Base-by-base conservation (phyloP, 1,140 invertebrate species). In the Agrilus planipennis region DNA sequence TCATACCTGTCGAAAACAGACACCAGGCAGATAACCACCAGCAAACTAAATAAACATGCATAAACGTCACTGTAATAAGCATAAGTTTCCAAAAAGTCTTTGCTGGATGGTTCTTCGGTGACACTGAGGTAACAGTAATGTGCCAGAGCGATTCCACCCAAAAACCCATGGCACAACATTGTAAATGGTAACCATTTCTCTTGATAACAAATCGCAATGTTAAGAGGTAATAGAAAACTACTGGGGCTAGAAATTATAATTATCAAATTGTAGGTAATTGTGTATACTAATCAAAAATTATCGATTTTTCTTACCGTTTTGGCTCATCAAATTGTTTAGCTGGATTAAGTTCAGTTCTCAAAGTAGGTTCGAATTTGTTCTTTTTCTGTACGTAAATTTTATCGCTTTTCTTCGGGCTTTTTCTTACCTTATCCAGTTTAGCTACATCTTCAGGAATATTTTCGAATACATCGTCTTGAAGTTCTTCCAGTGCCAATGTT, bases 391-490 rank as follows among this genome's bases (percentile, higher is more conserved):
- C 50, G 41, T 62, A 62, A 9, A 62, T 27, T 34, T 56, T 60
- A 34, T 62, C 58, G 2, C 47, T 49, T 29, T 50, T 51, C 34
- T 47, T 47, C 1, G 57, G 60, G 41, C 53, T 56, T 28, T 54
- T 60, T 30, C 46, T 55, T 22, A 53, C 46, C 45, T 53, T 57
- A 22, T 59, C 56, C 1, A 34, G 23, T 37, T 50, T 52, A 14
- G 39, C 35, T 12, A 48, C 44, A 28, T 60, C 57, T 25, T 61
- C 51, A 20, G 27, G 11, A 23, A 42, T 47, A 35, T 55, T 57
- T 45, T 62, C 60, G 36, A 62, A 62, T 27, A 62, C 60, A 44
- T 62, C 60, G 49, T 62, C 60, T 51, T 62, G 60, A 32, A 62
- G 42, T 32, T 62, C 60, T 39, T 62, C 58, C 39, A 62, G 48